Percentiles rank a stretch among this genome's conserved stretches.
Evolutionary conservation across 30 jellyfish, hydroid and myxozoan species (phyloP).

Genomic region (Hydra vulgaris): DNA sequence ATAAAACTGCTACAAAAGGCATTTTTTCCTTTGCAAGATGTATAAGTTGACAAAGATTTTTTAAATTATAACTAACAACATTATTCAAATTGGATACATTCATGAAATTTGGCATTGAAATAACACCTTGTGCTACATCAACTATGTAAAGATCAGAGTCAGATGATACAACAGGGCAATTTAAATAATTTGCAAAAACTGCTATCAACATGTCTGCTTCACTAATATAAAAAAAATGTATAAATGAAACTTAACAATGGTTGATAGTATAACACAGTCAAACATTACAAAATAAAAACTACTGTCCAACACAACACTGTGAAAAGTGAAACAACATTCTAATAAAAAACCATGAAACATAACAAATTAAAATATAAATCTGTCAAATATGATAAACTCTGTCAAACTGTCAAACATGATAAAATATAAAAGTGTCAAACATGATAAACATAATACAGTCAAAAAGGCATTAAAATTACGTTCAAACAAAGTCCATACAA

Average conservation of each 20-base stretch:
- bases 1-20: conserved; percentile 22
- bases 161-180: conserved; percentile 21
- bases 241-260: not conserved
- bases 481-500: too few species aligned
- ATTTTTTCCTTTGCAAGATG: not conserved
- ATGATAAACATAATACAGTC: too few species aligned
- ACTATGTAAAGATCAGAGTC: conserved; percentile 20
- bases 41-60: not conserved
- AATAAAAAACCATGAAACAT: too few species aligned
- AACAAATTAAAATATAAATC: too few species aligned
- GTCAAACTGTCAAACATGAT: too few species aligned
- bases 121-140: conserved; percentile 13
- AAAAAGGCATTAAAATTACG: too few species aligned
- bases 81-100: not conserved
- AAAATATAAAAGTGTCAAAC: too few species aligned
- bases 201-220: conserved; percentile 34
- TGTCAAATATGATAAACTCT: too few species aligned
- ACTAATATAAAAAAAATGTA: conserved; percentile 8
- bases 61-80: not conserved
- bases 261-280: not conserved
- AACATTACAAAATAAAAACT: not conserved
- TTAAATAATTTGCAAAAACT: conserved; percentile 7
- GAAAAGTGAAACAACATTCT: too few species aligned
- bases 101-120: not conserved
- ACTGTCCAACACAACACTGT: too few species aligned